Evolutionary conservation across 2,113 vertebrate genomes (phyloP), one percentile per base, ranked within the genome.

Genomic region (Stigmatopora argus): DNA sequence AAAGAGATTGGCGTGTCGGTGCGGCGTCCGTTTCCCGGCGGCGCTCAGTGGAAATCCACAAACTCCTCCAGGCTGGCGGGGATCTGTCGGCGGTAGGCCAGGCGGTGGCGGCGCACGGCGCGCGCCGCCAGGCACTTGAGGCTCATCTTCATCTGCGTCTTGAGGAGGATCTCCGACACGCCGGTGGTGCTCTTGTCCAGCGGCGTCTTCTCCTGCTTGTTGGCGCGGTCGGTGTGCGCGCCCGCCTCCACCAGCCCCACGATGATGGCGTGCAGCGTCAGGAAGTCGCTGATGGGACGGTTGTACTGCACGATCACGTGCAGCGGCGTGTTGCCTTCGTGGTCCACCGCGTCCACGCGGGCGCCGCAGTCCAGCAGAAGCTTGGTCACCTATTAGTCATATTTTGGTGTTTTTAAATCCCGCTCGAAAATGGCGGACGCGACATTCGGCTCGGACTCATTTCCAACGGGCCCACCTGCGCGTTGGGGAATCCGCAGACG

Each of bases 121-220:
- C 96, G 94, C 62, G 97, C 96, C 18, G 96, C 95, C 92, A 99
- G 92, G 92, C 97, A 99, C 94, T 99, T 98, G 64, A 99, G 92
- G 85, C 95, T 99, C 90, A 99, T 95, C 89, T 96, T 98, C 94
- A 98, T 99, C 84, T 99, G 96, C 45, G 96, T 96, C 89, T 98
- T 98, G 49, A 99, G 92, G 41, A 99, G 93, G 73, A 99, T 98
- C 86, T 99, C 97, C 0, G 97, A 97, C 34, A 99, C 97, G 8
- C 97, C 97, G 0, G 97, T 99, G 0, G 95, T 99, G 66, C 96
- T 98, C 77, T 96, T 97, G 81, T 99, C 96, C 17, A 99, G 91
- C 0, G 97, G 96, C 0, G 96, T 99, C 80, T 98, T 98, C 83
- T 94, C 96, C 89, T 98, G 94, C 78, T 96, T 97, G 66, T 99